phyloP scores from a whole-genome alignment of 2,113 vertebrate species.

The Prionailurus viverrinus region DNA sequence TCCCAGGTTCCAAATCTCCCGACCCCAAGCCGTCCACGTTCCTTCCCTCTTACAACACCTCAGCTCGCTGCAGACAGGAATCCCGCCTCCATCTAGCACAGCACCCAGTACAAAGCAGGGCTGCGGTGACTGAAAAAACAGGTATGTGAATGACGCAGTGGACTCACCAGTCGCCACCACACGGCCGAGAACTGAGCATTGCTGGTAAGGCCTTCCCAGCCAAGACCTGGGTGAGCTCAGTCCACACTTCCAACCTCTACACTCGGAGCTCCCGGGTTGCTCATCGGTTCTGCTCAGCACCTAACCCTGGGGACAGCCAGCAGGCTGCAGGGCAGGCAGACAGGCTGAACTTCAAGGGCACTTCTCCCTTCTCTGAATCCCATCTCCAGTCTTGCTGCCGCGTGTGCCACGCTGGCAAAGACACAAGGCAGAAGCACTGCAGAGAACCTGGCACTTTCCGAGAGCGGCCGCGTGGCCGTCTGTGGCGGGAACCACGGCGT shows the following conservation, averaged over 20 bases:
- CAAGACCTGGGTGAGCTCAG: not conserved
- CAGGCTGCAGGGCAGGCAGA: not conserved
- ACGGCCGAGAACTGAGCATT: not conserved
- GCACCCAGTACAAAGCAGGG: not conserved
- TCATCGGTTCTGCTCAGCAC: not conserved
- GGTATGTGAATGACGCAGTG: not conserved
- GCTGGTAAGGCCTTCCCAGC: not conserved
- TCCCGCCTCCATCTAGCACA: not conserved
- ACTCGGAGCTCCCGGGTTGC: not conserved
- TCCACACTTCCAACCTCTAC: not conserved
- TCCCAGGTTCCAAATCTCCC: not conserved
- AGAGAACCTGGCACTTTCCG: not conserved
- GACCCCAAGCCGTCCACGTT: too few relatives aligned
- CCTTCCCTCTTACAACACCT: not conserved
- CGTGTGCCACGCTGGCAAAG: accelerated
- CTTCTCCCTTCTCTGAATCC: not conserved
- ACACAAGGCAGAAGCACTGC: not conserved
- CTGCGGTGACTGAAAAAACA: not conserved
- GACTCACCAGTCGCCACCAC: not conserved
- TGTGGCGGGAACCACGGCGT: accelerated
- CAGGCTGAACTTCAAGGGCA: not conserved
- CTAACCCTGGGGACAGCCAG: not conserved
- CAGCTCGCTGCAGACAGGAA: not conserved
- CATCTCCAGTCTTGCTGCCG: not conserved
- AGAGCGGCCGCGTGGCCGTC: not conserved